Percentiles rank a stretch among this genome's conserved stretches.
phyloP scores from a whole-genome alignment of 2,797 vertebrate genomes.

The Acanthiza pusilla region DNA sequence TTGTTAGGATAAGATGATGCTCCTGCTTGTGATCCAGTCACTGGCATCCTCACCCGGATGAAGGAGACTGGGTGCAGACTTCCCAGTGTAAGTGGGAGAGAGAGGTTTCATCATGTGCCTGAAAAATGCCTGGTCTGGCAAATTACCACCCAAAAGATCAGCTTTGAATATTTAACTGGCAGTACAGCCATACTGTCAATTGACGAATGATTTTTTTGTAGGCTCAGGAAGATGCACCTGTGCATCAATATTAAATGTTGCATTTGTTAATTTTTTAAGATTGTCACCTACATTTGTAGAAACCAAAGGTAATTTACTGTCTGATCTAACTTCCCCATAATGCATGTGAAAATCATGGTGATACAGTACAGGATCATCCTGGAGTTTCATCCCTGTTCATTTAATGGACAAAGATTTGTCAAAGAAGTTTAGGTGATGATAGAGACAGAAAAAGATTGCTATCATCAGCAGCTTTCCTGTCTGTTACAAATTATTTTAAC shows the following conservation, averaged over 20 bases:
- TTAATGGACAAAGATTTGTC: background rate
- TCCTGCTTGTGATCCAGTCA: background rate
- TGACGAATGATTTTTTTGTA: background rate
- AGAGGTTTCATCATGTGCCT: background rate
- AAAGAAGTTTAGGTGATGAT: background rate
- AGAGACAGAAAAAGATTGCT: background rate
- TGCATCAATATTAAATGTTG: background rate
- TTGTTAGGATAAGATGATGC: background rate
- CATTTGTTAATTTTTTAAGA: background rate
- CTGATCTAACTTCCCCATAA: background rate
- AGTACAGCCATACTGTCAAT: background rate
- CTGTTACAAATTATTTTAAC: background rate
- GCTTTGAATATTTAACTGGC: background rate
- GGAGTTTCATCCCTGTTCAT: background rate
- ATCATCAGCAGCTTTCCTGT: background rate
- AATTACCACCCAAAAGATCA: background rate
- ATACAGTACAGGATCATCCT: background rate
- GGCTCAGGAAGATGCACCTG: background rate
- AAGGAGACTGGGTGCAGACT: background rate
- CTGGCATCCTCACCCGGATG: background rate
- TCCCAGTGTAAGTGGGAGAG: background rate
- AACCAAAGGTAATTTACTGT: background rate
- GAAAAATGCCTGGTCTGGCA: background rate
- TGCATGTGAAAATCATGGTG: background rate
- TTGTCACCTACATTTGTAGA: background rate